Conservation (phyloP, 2,113 vertebrate species). For the Etia nguti region DNA sequence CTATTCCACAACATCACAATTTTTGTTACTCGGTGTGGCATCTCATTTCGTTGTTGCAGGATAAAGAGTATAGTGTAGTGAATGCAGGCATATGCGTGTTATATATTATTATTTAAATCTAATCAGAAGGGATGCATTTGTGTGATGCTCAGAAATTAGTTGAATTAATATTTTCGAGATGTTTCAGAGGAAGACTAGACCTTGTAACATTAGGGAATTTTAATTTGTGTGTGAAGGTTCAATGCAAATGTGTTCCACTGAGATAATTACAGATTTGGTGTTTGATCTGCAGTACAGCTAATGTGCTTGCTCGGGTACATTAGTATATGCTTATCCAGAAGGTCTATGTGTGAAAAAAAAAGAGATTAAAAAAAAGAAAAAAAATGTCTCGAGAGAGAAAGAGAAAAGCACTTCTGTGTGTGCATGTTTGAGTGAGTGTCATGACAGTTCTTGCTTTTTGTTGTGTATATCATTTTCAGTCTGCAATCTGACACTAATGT, state of each 20-base stretch:
- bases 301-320: conserved; percentile 19
- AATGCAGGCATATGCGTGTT: not conserved
- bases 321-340: not conserved
- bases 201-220: not conserved
- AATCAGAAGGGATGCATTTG: not conserved
- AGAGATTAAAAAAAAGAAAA: not conserved
- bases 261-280: conserved; percentile 49
- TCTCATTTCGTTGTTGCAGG: not conserved
- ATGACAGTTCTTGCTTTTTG: not conserved
- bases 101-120: not conserved
- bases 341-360: not conserved
- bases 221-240: conserved; percentile 16
- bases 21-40: not conserved
- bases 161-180: conserved; percentile 11
- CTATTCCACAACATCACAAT: not conserved
- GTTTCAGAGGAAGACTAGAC: not conserved
- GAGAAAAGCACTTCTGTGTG: not conserved
- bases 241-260: conserved; percentile 34
- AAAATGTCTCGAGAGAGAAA: not conserved
- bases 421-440: not conserved
- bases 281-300: conserved; percentile 30
- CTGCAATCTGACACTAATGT: not conserved
- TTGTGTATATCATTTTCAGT: not conserved
- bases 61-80: not conserved
- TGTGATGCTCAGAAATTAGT: not conserved